These are phyloP conservation scores for Teleiodes luculella DNA, from an alignment of 2,888 invertebrate species.

Conservation along the genomic window DNA sequence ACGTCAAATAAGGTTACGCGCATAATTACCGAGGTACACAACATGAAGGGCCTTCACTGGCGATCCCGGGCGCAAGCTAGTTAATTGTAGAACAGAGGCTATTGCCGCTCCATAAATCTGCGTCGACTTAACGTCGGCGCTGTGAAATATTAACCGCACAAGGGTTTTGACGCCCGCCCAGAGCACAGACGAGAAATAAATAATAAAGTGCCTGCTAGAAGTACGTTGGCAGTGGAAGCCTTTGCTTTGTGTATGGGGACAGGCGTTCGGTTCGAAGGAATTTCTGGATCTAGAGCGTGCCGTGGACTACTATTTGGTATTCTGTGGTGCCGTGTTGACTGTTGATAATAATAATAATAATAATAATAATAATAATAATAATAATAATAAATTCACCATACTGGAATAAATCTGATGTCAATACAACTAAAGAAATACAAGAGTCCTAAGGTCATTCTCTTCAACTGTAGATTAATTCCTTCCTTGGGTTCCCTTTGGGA, in stretches of 20 bases:
- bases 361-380: too few species aligned
- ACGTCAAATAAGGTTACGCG: conserved; percentile 11
- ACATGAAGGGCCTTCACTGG: background rate
- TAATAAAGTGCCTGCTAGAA: conserved; percentile 50
- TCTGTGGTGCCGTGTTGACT: too few species aligned
- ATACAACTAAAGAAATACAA: too few species aligned
- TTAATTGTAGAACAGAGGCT: conserved; percentile 71
- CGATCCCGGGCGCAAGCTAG: conserved; percentile 37
- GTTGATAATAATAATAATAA: too few species aligned
- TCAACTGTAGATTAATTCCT: too few species aligned
- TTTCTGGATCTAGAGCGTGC: background rate
- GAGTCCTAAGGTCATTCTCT: too few species aligned
- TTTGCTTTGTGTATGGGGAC: background rate
- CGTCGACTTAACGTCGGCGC: conserved; percentile 70
- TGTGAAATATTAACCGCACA: conserved; percentile 74
- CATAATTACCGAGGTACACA: conserved; percentile 7
- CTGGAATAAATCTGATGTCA: too few species aligned
- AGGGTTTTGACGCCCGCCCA: conserved; percentile 63
- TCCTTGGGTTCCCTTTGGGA: too few species aligned
- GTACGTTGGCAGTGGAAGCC: conserved; percentile 28
- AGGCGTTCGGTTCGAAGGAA: background rate
- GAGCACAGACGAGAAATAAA: conserved; percentile 49
- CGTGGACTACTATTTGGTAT: too few species aligned
- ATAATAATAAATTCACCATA: too few species aligned
- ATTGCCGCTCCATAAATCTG: conserved; percentile 65